A percentile compares a stretch with the other conserved stretches of the same genome.
Conservation (phyloP, 2,113 vertebrate species). For the Charina bottae region DNA sequence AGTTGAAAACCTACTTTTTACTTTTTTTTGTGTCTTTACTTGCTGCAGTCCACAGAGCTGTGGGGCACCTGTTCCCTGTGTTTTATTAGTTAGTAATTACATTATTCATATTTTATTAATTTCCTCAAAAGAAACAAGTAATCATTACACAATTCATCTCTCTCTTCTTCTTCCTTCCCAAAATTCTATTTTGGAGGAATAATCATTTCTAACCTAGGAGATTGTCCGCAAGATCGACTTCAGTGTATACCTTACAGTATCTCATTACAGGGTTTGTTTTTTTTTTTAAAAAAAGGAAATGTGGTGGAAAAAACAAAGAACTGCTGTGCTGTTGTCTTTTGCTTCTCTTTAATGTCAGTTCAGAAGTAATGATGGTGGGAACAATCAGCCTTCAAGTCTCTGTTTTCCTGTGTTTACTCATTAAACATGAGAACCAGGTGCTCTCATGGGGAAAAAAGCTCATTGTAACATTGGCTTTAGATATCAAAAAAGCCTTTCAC, state of each 20-base stretch:
- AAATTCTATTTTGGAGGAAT: slow-evolving; percentile 66
- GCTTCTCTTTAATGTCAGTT: slow-evolving; percentile 59
- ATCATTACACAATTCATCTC: slow-evolving; percentile 64
- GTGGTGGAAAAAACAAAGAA: slow-evolving; percentile 68
- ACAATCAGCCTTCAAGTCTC: slow-evolving; percentile 71
- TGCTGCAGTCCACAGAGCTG: slow-evolving; percentile 35
- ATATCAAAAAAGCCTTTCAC: slow-evolving; percentile 68
- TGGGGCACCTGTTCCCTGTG: slow-evolving; percentile 43
- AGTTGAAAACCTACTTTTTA: slow-evolving; percentile 30
- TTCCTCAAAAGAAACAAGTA: slow-evolving; percentile 69
- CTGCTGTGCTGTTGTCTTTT: slow-evolving; percentile 72
- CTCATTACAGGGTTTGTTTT: slow-evolving; percentile 70
- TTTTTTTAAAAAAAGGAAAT: slow-evolving; percentile 60
- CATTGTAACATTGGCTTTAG: slow-evolving; percentile 65
- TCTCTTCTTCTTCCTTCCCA: neutral
- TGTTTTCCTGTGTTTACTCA: slow-evolving; percentile 74
- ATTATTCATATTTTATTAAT: slow-evolving; percentile 74
- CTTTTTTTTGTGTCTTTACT: slow-evolving; percentile 30
- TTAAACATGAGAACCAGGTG: slow-evolving; percentile 73
- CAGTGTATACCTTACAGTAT: too few species aligned
- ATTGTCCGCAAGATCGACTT: slow-evolving; percentile 68
- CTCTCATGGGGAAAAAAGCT: slow-evolving; percentile 66
- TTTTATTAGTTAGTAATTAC: slow-evolving; percentile 62
- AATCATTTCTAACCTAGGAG: slow-evolving; percentile 70
- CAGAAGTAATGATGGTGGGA: slow-evolving; percentile 71